phyloP scores from a whole-genome alignment of 2,797 vertebrate genomes.

The Phrynocephalus vlangalii region DNA sequence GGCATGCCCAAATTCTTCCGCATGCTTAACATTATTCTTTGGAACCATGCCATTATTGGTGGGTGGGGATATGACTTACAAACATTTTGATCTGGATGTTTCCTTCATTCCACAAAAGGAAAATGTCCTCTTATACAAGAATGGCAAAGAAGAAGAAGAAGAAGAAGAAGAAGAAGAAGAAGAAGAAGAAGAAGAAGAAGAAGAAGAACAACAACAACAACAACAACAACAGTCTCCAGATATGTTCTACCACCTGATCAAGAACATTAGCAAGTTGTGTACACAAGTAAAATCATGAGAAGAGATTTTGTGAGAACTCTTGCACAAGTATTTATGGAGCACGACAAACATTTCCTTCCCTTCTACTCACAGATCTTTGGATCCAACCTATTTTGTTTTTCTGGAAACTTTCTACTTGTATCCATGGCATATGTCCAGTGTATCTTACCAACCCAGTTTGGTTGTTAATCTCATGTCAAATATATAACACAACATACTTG shows the following conservation, averaged over 20 bases:
- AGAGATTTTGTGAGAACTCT: neutral
- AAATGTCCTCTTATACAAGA: neutral
- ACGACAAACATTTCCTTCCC: neutral
- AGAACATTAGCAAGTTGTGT: neutral
- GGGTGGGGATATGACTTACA: neutral
- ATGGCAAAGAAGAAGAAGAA: no score
- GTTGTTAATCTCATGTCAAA: slow-evolving; percentile 55
- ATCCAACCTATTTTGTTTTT: slow-evolving; percentile 30
- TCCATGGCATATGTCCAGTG: slow-evolving; percentile 34
- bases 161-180: no score
- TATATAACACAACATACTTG: slow-evolving; percentile 20
- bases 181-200: no score
- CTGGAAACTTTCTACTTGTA: slow-evolving; percentile 32
- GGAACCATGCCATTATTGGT: neutral
- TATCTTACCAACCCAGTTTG: slow-evolving; percentile 71
- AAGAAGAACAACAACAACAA: no score
- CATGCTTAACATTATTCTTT: neutral
- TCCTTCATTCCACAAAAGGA: neutral
- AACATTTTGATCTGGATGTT: neutral
- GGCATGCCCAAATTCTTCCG: neutral
- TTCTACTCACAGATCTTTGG: neutral
- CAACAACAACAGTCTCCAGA: neutral
- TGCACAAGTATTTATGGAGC: neutral
- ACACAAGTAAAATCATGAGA: neutral
- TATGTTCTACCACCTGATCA: neutral